Conservation (phyloP, 2,888 invertebrate species). For the Alcis repandata region DNA sequence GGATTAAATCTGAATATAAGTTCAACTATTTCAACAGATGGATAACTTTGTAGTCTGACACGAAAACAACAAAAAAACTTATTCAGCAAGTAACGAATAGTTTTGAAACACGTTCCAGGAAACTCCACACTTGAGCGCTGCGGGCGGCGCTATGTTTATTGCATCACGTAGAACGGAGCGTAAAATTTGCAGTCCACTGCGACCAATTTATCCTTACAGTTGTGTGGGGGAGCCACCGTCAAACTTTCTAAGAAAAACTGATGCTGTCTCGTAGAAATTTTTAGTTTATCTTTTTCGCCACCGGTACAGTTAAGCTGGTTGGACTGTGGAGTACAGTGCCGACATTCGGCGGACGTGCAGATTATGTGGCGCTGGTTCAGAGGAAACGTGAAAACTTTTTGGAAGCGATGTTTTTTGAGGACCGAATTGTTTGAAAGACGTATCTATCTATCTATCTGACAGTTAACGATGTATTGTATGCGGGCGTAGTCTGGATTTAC, state of each 20-base stretch:
- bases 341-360: conserved; percentile 20
- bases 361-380: conserved; percentile 1
- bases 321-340: neutral
- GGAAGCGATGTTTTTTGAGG: neutral
- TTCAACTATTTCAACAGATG: neutral
- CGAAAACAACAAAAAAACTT: neutral
- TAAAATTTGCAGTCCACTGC: conserved; percentile 19
- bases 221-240: neutral
- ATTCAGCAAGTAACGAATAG: neutral
- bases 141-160: conserved; percentile 19
- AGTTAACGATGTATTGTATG: neutral
- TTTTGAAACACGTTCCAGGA: conserved; percentile 10
- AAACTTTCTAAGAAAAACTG: neutral
- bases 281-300: neutral
- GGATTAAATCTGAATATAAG: neutral
- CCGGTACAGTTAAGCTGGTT: neutral
- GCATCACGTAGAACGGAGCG: conserved; percentile 29
- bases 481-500: too few species aligned
- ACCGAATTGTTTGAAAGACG: neutral
- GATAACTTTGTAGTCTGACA: conserved; percentile 1
- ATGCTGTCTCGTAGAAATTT: neutral
- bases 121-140: conserved; percentile 3
- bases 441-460: too few species aligned
- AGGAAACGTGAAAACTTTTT: conserved; percentile 2
- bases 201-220: neutral